A percentile compares a stretch with the other conserved stretches of the same genome.
phyloP scores from a whole-genome alignment of 2,888 invertebrate genomes.

The Acrocyrtus sp. region DNA sequence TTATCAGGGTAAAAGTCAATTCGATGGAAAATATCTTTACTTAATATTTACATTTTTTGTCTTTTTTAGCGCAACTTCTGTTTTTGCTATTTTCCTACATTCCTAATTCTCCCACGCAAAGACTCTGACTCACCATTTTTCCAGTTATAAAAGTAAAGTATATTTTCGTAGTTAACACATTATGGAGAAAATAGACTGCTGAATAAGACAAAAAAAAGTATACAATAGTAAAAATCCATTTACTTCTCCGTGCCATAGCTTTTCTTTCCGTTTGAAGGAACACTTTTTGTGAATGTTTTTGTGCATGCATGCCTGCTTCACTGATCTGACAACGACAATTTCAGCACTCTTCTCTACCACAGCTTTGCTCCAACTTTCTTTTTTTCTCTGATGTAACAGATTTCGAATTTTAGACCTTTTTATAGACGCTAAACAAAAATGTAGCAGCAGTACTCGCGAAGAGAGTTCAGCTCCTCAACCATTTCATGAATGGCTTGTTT shows the following conservation, averaged over 20 bases:
- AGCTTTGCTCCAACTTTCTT: slow-evolving; percentile 10
- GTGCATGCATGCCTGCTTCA: slow-evolving; percentile 46
- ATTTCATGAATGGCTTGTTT: slow-evolving; percentile 23
- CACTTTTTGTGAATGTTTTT: slow-evolving; percentile 47
- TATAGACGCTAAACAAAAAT: too few relatives aligned
- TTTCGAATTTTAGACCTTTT: slow-evolving; percentile 2
- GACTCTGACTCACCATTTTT: too few relatives aligned
- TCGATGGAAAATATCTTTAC: too few relatives aligned
- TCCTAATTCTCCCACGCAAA: too few relatives aligned
- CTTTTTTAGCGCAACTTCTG: too few relatives aligned
- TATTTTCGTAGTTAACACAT: slow-evolving; percentile 22
- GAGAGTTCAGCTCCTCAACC: slow-evolving; percentile 8
- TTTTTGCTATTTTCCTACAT: too few relatives aligned
- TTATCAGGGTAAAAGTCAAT: too few relatives aligned
- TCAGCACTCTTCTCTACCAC: slow-evolving; percentile 33
- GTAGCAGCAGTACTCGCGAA: slow-evolving; percentile 4
- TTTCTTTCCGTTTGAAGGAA: slow-evolving; percentile 24
- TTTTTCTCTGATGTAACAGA: slow-evolving; percentile 20
- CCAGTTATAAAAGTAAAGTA: too few relatives aligned
- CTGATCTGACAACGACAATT: slow-evolving; percentile 51
- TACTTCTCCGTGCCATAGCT: too few relatives aligned
- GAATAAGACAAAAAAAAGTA: neutral
- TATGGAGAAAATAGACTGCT: neutral
- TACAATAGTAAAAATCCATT: too few relatives aligned
- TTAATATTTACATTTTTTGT: too few relatives aligned